Conservation (phyloP, 2,888 invertebrate genomes). For the Callinectes sapidus region DNA sequence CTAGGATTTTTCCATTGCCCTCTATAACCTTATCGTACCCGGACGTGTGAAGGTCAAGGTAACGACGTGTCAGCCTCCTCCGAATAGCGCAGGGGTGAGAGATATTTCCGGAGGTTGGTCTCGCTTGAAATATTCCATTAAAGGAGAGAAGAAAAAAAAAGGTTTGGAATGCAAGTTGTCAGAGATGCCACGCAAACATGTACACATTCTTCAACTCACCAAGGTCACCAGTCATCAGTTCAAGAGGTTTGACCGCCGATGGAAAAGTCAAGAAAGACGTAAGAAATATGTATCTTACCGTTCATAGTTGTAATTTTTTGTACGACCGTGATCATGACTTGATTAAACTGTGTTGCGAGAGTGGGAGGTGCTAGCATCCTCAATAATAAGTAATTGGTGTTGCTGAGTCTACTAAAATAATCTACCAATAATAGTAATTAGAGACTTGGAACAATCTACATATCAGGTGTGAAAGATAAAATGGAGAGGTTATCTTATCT, state of each 20-base stretch:
- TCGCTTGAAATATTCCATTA: neutral
- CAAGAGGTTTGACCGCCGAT: neutral
- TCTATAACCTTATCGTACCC: neutral
- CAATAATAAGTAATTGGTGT: neutral
- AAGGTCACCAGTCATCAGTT: neutral
- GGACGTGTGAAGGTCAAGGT: neutral
- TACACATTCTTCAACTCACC: neutral
- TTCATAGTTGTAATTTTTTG: neutral
- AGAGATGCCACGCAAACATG: neutral
- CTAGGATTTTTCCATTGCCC: neutral
- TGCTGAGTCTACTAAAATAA: neutral
- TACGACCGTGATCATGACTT: too few relatives aligned
- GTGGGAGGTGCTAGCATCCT: too few relatives aligned
- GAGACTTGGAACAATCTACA: neutral
- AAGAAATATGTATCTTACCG: neutral
- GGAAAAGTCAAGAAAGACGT: neutral
- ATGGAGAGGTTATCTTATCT: neutral
- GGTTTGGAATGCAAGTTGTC: neutral
- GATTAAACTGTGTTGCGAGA: too few relatives aligned
- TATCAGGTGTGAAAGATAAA: conserved; percentile 17
- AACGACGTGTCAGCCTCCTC: neutral
- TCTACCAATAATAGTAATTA: neutral
- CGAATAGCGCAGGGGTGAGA: neutral
- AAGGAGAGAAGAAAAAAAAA: neutral
- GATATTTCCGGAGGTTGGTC: conserved; percentile 6